A percentile compares a stretch with the other conserved stretches of the same genome.
phyloP scores from a whole-genome alignment of 2,113 vertebrate genomes.

The Xiphias gladius region DNA sequence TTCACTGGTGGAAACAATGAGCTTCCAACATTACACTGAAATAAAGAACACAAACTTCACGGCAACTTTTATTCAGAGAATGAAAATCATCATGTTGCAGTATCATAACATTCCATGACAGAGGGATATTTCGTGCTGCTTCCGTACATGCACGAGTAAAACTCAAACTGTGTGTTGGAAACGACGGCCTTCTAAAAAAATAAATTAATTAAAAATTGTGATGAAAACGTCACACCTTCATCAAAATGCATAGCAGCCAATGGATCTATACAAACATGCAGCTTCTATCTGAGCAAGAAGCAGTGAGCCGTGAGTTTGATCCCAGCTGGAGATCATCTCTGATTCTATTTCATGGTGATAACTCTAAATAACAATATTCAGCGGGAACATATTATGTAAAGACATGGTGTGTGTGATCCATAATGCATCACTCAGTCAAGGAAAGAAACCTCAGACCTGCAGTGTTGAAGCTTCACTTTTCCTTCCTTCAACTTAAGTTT shows the following conservation, averaged over 20 bases:
- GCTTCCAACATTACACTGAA: not conserved
- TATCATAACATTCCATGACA: not conserved
- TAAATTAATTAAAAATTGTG: not conserved
- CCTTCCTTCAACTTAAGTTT: not conserved
- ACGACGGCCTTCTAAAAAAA: not conserved
- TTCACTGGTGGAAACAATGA: not conserved
- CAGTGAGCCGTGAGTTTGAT: slow-evolving; percentile 34
- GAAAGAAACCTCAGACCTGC: slow-evolving; percentile 19
- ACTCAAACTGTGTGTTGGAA: not conserved
- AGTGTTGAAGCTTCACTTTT: slow-evolving; percentile 6
- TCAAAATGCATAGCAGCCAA: slow-evolving; percentile 23
- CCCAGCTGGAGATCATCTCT: slow-evolving; percentile 55
- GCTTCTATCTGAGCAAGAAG: slow-evolving; percentile 2
- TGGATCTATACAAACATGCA: slow-evolving; percentile 20
- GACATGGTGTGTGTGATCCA: slow-evolving; percentile 20
- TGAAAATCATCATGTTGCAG: not conserved
- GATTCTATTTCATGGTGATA: slow-evolving; percentile 56
- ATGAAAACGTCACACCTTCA: slow-evolving; percentile 16
- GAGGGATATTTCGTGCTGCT: not conserved
- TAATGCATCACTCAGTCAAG: slow-evolving; percentile 23
- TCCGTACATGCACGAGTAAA: not conserved
- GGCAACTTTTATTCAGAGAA: not conserved
- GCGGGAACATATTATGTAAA: slow-evolving; percentile 27
- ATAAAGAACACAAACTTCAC: not conserved
- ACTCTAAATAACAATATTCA: slow-evolving; percentile 50